These are phyloP conservation scores for Bombus sylvicola DNA, from an alignment of 1,140 invertebrate genomes.

Conservation along the genomic window DNA sequence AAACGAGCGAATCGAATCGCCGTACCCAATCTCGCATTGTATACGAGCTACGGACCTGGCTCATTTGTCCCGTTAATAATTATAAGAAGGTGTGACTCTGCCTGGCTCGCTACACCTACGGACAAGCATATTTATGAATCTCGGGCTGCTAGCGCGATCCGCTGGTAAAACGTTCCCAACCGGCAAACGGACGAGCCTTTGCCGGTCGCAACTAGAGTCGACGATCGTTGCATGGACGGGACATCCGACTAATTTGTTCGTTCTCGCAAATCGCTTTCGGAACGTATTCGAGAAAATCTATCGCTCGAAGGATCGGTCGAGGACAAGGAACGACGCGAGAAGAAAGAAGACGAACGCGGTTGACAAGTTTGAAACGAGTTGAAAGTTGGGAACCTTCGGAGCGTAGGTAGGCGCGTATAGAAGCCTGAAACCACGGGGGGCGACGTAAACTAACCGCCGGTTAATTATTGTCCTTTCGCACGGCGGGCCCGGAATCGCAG, in stretches of 20 bases:
- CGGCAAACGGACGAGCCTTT: background rate
- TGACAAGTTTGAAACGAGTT: background rate
- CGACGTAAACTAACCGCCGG: slow-evolving; percentile 78
- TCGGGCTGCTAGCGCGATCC: slow-evolving; percentile 53
- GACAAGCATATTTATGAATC: slow-evolving; percentile 75
- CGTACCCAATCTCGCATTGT: slow-evolving; percentile 62
- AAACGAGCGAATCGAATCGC: slow-evolving; percentile 62
- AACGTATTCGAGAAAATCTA: background rate
- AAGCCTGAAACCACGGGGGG: slow-evolving; percentile 69
- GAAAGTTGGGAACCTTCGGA: slow-evolving; percentile 57
- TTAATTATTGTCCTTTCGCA: slow-evolving; percentile 78
- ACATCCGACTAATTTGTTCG: background rate
- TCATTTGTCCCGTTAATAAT: slow-evolving; percentile 81
- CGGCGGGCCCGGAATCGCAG: slow-evolving; percentile 54
- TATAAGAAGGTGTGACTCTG: slow-evolving; percentile 79
- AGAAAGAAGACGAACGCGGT: too few species aligned
- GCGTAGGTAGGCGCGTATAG: slow-evolving; percentile 49
- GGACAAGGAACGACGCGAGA: background rate
- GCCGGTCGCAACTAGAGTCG: background rate
- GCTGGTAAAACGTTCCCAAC: slow-evolving; percentile 55
- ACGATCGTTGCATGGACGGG: background rate
- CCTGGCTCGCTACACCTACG: slow-evolving; percentile 75
- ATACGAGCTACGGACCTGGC: slow-evolving; percentile 62
- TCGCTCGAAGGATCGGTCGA: background rate
- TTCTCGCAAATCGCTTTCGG: background rate